These are phyloP conservation scores for Onychorhynchus coronatus DNA, from an alignment of 2,113 vertebrate genomes.

Conservation along the genomic window DNA sequence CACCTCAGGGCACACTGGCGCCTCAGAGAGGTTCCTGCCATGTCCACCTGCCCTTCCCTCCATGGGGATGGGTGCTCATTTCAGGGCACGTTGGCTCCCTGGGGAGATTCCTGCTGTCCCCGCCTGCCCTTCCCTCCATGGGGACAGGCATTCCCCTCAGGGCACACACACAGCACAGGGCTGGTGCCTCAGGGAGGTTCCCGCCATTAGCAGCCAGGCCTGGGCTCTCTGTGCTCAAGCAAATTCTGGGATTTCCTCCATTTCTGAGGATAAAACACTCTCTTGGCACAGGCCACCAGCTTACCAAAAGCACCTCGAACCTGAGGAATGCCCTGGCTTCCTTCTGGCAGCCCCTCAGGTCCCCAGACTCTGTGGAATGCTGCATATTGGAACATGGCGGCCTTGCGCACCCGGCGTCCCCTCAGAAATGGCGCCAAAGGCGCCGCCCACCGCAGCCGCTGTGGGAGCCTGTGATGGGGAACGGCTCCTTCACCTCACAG, in stretches of 20 bases:
- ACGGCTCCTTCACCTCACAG: not conserved
- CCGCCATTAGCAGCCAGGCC: not conserved
- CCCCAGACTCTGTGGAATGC: rapidly evolving
- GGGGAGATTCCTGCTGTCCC: not conserved
- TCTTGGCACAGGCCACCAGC: not conserved
- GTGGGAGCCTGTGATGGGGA: not conserved
- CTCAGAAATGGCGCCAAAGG: rapidly evolving
- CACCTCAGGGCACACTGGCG: not conserved
- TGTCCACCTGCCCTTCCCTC: not conserved
- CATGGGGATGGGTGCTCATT: rapidly evolving
- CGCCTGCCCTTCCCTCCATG: not conserved
- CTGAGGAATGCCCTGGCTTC: not conserved
- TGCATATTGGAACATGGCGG: rapidly evolving
- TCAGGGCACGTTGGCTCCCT: not conserved
- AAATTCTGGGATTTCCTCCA: not conserved
- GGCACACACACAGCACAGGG: rapidly evolving
- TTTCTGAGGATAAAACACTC: not conserved
- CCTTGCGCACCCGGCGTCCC: rapidly evolving
- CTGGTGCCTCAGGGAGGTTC: not conserved
- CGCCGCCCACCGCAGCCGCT: not conserved
- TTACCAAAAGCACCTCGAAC: not conserved
- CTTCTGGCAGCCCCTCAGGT: not conserved
- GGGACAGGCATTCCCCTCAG: not conserved
- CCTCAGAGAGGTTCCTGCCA: rapidly evolving
- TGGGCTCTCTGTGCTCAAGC: not conserved